Conservation (phyloP, 30 jellyfish, hydroid and myxozoan species). For the Hydractinia symbiolongicarpus region DNA sequence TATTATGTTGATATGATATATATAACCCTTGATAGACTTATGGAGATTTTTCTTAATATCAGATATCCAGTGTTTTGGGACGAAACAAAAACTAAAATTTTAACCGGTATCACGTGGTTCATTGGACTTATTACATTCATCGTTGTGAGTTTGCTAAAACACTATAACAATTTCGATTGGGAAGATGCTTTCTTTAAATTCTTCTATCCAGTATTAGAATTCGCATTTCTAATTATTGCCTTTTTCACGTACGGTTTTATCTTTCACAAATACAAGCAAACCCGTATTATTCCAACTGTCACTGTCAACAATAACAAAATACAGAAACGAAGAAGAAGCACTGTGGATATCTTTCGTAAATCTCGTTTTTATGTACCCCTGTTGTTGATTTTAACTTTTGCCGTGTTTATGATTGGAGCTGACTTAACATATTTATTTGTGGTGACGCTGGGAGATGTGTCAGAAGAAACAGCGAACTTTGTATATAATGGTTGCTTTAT, state of each 20-base stretch:
- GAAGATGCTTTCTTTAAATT: conserved; percentile 5
- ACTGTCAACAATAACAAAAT: background rate
- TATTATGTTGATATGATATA: conserved; percentile 6
- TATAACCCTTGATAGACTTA: background rate
- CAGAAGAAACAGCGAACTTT: background rate
- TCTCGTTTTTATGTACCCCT: background rate
- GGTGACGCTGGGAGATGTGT: background rate
- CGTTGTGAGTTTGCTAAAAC: background rate
- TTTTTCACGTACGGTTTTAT: background rate
- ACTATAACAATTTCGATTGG: background rate
- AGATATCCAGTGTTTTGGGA: conserved; percentile 11
- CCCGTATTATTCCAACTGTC: background rate
- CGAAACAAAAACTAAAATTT: background rate
- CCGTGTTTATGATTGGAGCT: conserved; percentile 10
- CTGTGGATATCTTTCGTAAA: background rate
- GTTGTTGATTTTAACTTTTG: background rate
- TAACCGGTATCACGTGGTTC: background rate
- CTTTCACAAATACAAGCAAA: conserved; percentile 1
- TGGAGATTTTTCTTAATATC: conserved; percentile 4
- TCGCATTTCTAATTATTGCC: background rate
- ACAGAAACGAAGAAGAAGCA: background rate
- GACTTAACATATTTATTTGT: background rate
- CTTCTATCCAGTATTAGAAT: background rate
- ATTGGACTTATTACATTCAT: background rate
- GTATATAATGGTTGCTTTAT: background rate